phyloP scores from a whole-genome alignment of 1,140 invertebrate genomes.

The Lordiphosa mommai region DNA sequence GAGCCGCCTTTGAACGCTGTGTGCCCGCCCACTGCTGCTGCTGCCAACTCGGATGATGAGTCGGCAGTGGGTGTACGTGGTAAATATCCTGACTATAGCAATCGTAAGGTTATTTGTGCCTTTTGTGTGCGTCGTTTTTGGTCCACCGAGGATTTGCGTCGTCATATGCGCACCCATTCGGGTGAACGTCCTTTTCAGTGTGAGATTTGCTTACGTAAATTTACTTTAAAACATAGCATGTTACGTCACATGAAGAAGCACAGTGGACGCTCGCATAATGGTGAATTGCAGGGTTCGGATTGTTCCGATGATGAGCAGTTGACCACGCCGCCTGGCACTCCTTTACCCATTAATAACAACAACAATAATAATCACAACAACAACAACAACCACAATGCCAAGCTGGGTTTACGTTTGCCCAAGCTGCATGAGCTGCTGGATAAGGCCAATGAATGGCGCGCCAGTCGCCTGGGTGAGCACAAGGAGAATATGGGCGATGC shows the following conservation, averaged over 20 bases:
- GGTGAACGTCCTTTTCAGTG: constrained; percentile 87
- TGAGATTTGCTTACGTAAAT: constrained; percentile 89
- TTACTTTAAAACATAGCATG: constrained; percentile 97
- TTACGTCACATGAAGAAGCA: constrained; percentile 94
- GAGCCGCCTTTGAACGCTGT: no score
- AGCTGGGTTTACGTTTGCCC: constrained; percentile 35
- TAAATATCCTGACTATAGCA: constrained; percentile 91
- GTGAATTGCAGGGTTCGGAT: constrained; percentile 64
- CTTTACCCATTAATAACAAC: constrained; percentile 1
- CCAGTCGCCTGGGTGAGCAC: constrained; percentile 80
- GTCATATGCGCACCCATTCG: constrained; percentile 94
- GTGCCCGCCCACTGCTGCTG: constrained; percentile 58
- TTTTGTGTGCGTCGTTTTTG: constrained; percentile 95
- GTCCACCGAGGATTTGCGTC: constrained; percentile 94
- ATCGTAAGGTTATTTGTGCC: constrained; percentile 93
- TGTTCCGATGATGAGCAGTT: constrained; percentile 80
- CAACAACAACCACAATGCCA: constrained; percentile 44
- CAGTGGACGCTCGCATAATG: constrained; percentile 78
- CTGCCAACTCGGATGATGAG: constrained; percentile 57
- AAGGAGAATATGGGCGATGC: constrained; percentile 80
- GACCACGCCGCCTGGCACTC: constrained; percentile 28
- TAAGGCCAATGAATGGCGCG: constrained; percentile 69
- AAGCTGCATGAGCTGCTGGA: constrained; percentile 69
- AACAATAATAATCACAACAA: constrained; percentile 11
- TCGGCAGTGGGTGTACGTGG: constrained; percentile 12